phyloP scores from a whole-genome alignment of 2,888 invertebrate genomes.

The Heliconius erato region DNA sequence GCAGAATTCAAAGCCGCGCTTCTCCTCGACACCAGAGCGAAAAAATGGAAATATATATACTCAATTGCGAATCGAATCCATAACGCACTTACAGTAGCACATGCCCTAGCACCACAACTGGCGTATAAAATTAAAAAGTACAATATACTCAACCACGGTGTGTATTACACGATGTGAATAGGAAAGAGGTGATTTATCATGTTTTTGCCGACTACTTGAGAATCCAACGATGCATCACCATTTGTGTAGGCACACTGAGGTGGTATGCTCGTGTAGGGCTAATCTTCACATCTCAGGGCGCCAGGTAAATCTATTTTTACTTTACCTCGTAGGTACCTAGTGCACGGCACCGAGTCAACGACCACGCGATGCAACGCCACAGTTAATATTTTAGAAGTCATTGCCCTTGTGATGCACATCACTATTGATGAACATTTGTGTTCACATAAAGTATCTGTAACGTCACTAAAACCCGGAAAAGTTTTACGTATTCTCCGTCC shows the following conservation, averaged over 20 bases:
- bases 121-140: conserved; percentile 30
- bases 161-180: conserved; percentile 41
- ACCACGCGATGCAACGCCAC: conserved; percentile 34
- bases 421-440: conserved; percentile 54
- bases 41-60: too few species aligned
- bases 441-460: conserved; percentile 49
- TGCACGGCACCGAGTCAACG: conserved; percentile 57
- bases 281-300: conserved; percentile 55
- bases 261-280: conserved; percentile 43
- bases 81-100: too few species aligned
- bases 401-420: conserved; percentile 68
- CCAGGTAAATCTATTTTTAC: conserved; percentile 74
- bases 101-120: too few species aligned
- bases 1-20: too few species aligned
- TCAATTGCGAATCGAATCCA: too few species aligned
- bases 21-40: too few species aligned
- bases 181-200: conserved; percentile 47
- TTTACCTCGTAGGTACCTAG: conserved; percentile 64
- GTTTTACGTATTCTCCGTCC: conserved; percentile 37
- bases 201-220: conserved; percentile 45
- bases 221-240: conserved; percentile 43
- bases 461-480: conserved; percentile 41
- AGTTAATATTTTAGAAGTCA: conserved; percentile 75
- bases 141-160: conserved; percentile 24
- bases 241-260: conserved; percentile 42